A percentile compares a stretch with the other conserved stretches of the same genome.
Conservation (phyloP, 35 echinoderm and acorn worm genomes). For the Anneissia japonica region DNA sequence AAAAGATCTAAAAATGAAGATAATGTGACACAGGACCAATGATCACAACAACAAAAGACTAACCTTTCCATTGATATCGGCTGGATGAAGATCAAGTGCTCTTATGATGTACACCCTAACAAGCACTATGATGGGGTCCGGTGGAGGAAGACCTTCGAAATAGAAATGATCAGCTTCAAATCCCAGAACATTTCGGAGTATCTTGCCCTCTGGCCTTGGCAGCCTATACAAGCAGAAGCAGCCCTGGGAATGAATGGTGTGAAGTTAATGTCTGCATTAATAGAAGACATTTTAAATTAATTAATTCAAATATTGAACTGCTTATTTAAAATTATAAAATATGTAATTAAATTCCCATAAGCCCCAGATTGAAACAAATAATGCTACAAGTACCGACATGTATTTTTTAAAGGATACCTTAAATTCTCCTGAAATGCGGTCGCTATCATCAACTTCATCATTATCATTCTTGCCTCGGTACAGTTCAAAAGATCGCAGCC, state of each 20-base stretch:
- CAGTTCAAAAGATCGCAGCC: background rate
- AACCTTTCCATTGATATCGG: constrained; percentile 9
- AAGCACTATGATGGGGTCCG: background rate
- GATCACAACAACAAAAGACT: background rate
- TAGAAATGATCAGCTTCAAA: background rate
- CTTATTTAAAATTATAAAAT: too few species aligned
- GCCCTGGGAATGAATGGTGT: too few species aligned
- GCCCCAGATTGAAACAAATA: background rate
- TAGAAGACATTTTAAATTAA: too few species aligned
- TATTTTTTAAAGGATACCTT: background rate
- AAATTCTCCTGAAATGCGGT: background rate
- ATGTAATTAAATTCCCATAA: too few species aligned
- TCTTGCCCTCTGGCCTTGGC: background rate
- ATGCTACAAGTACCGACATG: too few species aligned
- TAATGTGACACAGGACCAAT: background rate
- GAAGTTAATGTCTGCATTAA: too few species aligned
- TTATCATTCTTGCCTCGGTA: background rate
- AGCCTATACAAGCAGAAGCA: background rate
- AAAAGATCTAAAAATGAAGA: background rate
- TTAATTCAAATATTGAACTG: too few species aligned
- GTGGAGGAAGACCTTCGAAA: background rate
- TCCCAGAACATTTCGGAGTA: background rate
- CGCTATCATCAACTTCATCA: background rate
- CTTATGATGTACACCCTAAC: constrained; percentile 1
- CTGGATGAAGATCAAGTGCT: constrained; percentile 7